Base-by-base conservation (phyloP, 2,888 invertebrate genomes). In the Sturmia bella region DNA sequence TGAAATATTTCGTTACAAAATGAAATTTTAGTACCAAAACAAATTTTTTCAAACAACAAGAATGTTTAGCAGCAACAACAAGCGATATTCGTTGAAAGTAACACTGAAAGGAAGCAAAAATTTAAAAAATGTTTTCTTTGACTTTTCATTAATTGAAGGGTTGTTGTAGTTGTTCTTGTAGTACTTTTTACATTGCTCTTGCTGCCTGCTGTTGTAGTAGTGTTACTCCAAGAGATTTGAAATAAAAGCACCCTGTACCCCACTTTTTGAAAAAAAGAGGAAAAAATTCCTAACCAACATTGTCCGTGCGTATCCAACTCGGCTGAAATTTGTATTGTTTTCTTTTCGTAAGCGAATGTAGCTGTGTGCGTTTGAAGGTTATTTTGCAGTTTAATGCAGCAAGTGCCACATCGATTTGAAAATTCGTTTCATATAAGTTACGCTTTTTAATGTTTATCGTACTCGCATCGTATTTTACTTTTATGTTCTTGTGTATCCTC, bases 381-480 rank as follows among this genome's bases (percentile, higher is more conserved):
- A 41, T 61, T 79, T 73, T 79, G 72, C 78, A 79, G 56, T 70
- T 56, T 39, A 80, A 80, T 78, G 78, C 78, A 82, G 82, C 78
- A 82, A 82, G 82, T 82, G 82, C 82, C 70, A 82, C 82, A 82
- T 82, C 74, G 78, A 82, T 82, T 82, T 82, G 78, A 74, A 61
- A 82, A 82, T 82, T 78, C 82, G 82, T 82, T 82, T 82, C 74
- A 75, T 78, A 75, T 75, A 82, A 78, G 82, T 78, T 74, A 82
- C 78, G 74, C 82, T 82, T 78, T 82, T 78, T 66, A 82, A 78
- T 78, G 78, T 78, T 56, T 75, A 81, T 63, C 73, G 61, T 64
- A 73, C 50, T 63, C 73, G 61, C 59, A 73, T 56, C 69, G 56
- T 54, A 73, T 68, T 56, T 48, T 68, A 59, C 27, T 69, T 69